A percentile compares a stretch with the other conserved stretches of the same genome.
Evolutionary conservation across 2,113 vertebrate genomes (phyloP).

Genomic region (Stegostoma tigrinum): DNA sequence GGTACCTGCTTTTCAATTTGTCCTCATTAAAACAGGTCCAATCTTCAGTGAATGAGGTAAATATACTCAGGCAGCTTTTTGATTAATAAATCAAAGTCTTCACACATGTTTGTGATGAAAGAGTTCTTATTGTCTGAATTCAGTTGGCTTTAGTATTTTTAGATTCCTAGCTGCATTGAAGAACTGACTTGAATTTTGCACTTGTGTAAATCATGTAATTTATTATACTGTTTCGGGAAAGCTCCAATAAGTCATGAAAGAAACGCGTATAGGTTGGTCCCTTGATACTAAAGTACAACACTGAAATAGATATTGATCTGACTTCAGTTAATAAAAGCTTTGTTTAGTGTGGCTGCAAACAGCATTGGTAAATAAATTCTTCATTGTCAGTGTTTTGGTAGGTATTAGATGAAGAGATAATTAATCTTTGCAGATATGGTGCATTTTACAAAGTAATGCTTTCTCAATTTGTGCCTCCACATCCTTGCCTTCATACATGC

Average conservation of each 20-base stretch:
- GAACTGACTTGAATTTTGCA: constrained; percentile 6
- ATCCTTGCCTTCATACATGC: background rate
- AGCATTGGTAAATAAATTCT: background rate
- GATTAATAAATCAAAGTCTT: constrained; percentile 9
- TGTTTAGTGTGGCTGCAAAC: background rate
- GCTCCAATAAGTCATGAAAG: background rate
- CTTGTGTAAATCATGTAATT: background rate
- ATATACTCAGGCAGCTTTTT: background rate
- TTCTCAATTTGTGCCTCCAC: background rate
- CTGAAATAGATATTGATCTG: background rate
- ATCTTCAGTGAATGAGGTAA: background rate
- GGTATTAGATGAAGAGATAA: background rate
- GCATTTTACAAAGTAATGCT: background rate
- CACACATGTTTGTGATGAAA: background rate
- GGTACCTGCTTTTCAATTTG: background rate
- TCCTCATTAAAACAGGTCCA: background rate
- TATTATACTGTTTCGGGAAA: background rate
- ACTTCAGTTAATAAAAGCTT: background rate
- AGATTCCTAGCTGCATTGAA: background rate
- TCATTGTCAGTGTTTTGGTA: background rate
- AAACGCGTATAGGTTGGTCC: background rate
- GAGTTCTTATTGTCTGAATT: background rate
- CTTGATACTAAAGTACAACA: background rate
- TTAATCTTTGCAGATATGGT: background rate
- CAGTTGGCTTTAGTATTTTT: constrained; percentile 9